These are phyloP conservation scores for Oscheius sp. DNA, from an alignment of 2,888 invertebrate species.

Conservation along the genomic window DNA sequence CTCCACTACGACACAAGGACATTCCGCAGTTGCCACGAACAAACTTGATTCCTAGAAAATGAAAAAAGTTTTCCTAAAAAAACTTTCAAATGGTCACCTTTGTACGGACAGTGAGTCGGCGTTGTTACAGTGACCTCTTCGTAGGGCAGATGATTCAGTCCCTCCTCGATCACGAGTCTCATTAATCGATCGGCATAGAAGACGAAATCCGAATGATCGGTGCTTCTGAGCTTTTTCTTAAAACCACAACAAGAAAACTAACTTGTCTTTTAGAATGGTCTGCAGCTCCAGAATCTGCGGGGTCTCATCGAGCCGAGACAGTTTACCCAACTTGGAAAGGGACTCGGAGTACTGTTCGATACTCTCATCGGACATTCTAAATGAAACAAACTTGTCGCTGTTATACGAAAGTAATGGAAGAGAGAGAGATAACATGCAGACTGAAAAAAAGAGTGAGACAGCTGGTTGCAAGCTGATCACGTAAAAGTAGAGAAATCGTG, in stretches of 20 bases:
- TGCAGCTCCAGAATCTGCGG: constrained; percentile 66
- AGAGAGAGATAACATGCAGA: not conserved
- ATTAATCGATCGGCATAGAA: constrained; percentile 98
- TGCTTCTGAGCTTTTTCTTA: constrained; percentile 81
- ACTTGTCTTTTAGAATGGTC: constrained; percentile 69
- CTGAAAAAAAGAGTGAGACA: not conserved
- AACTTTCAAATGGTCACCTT: constrained; percentile 37
- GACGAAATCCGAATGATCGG: constrained; percentile 93
- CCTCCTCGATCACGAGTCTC: constrained; percentile 95
- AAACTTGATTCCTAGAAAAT: constrained; percentile 86
- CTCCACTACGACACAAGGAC: constrained; percentile 86
- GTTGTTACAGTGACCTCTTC: constrained; percentile 89
- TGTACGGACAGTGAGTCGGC: constrained; percentile 80
- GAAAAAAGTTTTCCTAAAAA: not conserved
- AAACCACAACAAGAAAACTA: constrained; percentile 8
- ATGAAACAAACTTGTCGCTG: not conserved
- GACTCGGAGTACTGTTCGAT: constrained; percentile 8
- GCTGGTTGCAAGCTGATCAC: no score
- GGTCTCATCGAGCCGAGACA: constrained; percentile 60
- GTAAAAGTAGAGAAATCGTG: no score
- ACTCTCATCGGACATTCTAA: not conserved
- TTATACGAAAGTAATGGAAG: no score
- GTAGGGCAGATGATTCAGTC: constrained; percentile 94
- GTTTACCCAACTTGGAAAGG: constrained; percentile 28
- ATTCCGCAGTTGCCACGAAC: constrained; percentile 98